phyloP scores from a whole-genome alignment of 2,888 invertebrate species.

The Synanthedon formicaeformis region DNA sequence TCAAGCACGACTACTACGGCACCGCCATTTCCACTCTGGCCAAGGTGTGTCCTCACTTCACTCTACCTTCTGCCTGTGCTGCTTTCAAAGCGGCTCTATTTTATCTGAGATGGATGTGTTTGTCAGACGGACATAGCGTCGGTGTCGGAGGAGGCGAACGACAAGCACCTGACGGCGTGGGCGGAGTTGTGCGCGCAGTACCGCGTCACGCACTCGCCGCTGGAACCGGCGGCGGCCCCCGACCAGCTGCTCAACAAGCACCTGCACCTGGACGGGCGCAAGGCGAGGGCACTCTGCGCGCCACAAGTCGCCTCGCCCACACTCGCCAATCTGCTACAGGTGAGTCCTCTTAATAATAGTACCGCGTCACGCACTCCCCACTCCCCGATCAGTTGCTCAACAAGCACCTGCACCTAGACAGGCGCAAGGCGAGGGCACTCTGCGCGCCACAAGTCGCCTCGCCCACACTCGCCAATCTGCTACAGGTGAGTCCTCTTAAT shows the following conservation, averaged over 20 bases:
- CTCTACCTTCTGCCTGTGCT: too few species aligned
- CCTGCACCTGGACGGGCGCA: slow-evolving; percentile 78
- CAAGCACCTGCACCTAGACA: slow-evolving; percentile 82
- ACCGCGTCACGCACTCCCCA: neutral
- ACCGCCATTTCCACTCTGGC: slow-evolving; percentile 84
- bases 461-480: slow-evolving; percentile 73
- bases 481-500: slow-evolving; percentile 54
- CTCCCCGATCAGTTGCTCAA: slow-evolving; percentile 78
- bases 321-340: slow-evolving; percentile 73
- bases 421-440: slow-evolving; percentile 74
- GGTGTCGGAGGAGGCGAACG: slow-evolving; percentile 91
- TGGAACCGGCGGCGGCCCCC: slow-evolving; percentile 88
- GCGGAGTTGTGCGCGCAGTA: slow-evolving; percentile 85
- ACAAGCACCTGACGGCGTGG: slow-evolving; percentile 94
- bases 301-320: slow-evolving; percentile 74
- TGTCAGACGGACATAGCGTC: slow-evolving; percentile 80
- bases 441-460: slow-evolving; percentile 68
- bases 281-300: slow-evolving; percentile 71
- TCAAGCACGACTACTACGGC: slow-evolving; percentile 90
- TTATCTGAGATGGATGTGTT: neutral
- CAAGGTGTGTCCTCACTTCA: slow-evolving; percentile 65
- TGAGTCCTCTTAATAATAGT: slow-evolving; percentile 15
- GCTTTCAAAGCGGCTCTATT: too few species aligned
- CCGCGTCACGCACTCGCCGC: slow-evolving; percentile 83
- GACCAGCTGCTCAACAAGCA: slow-evolving; percentile 86